Conservation (phyloP, 2,888 invertebrate genomes). For the Plutella xylostella region DNA sequence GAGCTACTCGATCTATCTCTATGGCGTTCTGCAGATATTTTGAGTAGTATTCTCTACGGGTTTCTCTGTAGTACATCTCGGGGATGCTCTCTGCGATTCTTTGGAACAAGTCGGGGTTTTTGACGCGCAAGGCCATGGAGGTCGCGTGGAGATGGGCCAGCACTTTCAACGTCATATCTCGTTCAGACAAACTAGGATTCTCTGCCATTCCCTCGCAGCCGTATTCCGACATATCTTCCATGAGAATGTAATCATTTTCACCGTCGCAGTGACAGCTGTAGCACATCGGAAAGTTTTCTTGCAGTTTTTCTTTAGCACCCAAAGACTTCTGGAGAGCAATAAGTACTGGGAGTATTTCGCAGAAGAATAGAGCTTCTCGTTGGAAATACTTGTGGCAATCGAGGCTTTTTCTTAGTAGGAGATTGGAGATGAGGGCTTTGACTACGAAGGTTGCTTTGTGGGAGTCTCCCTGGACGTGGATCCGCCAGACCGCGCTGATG, state of each 20-base stretch:
- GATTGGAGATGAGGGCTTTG: slow-evolving; percentile 30
- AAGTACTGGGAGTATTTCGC: slow-evolving; percentile 28
- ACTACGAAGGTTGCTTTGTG: slow-evolving; percentile 28
- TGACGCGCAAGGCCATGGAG: slow-evolving; percentile 30
- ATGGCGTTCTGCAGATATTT: slow-evolving; percentile 29
- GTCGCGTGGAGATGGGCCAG: slow-evolving; percentile 42
- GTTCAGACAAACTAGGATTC: slow-evolving; percentile 24
- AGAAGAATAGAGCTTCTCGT: slow-evolving; percentile 32
- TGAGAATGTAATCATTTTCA: slow-evolving; percentile 32
- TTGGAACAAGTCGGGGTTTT: slow-evolving; percentile 27
- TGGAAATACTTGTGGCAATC: slow-evolving; percentile 26
- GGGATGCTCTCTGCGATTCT: slow-evolving; percentile 24
- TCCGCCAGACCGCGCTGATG: slow-evolving; percentile 35
- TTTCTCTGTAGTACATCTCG: slow-evolving; percentile 32
- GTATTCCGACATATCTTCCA: slow-evolving; percentile 34
- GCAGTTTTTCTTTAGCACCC: slow-evolving; percentile 31
- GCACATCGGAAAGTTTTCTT: slow-evolving; percentile 28
- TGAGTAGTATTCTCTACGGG: slow-evolving; percentile 30
- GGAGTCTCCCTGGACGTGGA: slow-evolving; percentile 24
- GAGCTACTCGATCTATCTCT: slow-evolving; percentile 26
- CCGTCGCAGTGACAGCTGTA: slow-evolving; percentile 31
- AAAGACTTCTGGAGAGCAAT: slow-evolving; percentile 26
- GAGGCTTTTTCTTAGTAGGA: slow-evolving; percentile 26
- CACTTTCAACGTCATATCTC: slow-evolving; percentile 26
- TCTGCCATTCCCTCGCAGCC: slow-evolving; percentile 23